Evolutionary conservation across 2,888 invertebrate species (phyloP).

Genomic region (Thereva nobilitata): DNA sequence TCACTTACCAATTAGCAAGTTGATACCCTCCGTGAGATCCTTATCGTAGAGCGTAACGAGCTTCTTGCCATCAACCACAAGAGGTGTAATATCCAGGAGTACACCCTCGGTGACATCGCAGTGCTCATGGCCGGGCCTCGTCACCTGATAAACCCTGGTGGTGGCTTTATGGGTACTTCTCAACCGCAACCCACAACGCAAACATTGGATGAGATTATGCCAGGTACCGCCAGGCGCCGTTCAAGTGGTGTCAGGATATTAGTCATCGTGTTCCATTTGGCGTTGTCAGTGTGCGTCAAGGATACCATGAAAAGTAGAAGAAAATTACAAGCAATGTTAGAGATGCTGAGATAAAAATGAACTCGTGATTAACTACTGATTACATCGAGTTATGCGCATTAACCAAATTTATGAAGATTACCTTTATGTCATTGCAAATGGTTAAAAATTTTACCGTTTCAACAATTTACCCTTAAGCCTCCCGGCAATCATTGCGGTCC

Average conservation of each 20-base stretch:
- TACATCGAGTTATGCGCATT: too few relatives aligned
- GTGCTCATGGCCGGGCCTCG: slow-evolving; percentile 70
- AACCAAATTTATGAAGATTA: too few relatives aligned
- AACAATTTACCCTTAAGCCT: too few relatives aligned
- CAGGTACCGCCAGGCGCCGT: background rate
- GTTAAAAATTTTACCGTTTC: too few relatives aligned
- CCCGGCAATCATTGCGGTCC: too few relatives aligned
- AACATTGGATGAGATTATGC: background rate
- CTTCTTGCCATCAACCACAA: slow-evolving; percentile 68
- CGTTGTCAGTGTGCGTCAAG: slow-evolving; percentile 20
- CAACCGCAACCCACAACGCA: background rate
- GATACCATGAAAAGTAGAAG: slow-evolving; percentile 30
- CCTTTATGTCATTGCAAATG: too few relatives aligned
- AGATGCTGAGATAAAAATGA: background rate
- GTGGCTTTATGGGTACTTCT: slow-evolving; percentile 63
- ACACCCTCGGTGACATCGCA: slow-evolving; percentile 73
- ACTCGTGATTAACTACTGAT: background rate
- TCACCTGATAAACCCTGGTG: slow-evolving; percentile 70
- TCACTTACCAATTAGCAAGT: slow-evolving; percentile 70
- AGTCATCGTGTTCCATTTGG: slow-evolving; percentile 17
- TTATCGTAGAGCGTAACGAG: slow-evolving; percentile 74
- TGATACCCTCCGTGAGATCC: slow-evolving; percentile 73
- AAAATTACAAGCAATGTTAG: slow-evolving; percentile 18
- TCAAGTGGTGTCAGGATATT: slow-evolving; percentile 12
- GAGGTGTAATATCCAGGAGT: slow-evolving; percentile 70